Evolutionary conservation across 2,888 invertebrate genomes (phyloP), one percentile per base, ranked within the genome.

Genomic region (Amiota minor): DNA sequence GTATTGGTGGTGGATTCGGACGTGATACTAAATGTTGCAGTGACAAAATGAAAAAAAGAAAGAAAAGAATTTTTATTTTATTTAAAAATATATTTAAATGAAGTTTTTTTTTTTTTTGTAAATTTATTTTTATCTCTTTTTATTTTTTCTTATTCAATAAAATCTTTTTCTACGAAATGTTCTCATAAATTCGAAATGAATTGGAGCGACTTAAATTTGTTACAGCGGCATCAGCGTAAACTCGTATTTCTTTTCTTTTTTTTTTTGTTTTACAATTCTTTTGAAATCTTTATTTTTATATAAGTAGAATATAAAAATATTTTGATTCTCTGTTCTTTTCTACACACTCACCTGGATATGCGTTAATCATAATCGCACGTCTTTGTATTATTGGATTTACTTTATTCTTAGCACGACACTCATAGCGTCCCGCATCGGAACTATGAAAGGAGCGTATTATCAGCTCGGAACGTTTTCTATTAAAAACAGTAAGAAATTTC

Each of bases 401-500:
- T 86, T 89, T 90, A 83, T 90, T 89, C 88, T 93, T 93, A 78
- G 95, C 95, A 86, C 94, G 92, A 91, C 96, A 96, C 91, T 95
- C 95, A 91, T 96, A 96, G 86, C 91, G 91, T 87, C 95, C 96
- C 82, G 93, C 92, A 91, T 96, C 95, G 89, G 94, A 93, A 84
- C 91, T 92, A 87, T 92, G 92, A 85, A 94, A 93, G 88, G 93
- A 93, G 88, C 92, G 92, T 91, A 96, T 94, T 89, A 94, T 93
- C 91, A 96, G 92, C 90, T 94, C 94, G 91, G 96, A 95, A 92
- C 94, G 93, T 92, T 93, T 94, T 91, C 96, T 96, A 92, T 61
- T 90, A 91, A 83, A 35, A 35, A 35, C 35, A 68, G 62, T 61
- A 3, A 23, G 47, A 47, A 3, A 35, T 14, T 53, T 50, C n/a